Evolutionary conservation across 64 coral and sea anemone species (phyloP).

Genomic region (Exaiptasia diaphana): DNA sequence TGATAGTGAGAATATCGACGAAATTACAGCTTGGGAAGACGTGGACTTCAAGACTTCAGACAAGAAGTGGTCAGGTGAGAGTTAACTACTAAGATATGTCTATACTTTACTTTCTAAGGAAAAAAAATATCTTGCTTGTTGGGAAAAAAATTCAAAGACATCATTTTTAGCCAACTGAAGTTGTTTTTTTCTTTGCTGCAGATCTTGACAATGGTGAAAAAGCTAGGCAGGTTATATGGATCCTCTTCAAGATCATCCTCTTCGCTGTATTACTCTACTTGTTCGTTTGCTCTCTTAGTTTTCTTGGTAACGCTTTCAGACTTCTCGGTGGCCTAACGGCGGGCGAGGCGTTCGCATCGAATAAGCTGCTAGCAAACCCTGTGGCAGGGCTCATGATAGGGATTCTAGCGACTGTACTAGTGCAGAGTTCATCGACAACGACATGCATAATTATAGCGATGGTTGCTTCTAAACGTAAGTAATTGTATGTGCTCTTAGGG

Average conservation of each 20-base stretch:
- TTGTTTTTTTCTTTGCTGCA: background rate
- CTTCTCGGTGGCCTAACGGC: slow-evolving; percentile 59
- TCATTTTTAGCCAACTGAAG: background rate
- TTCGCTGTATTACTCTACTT: slow-evolving; percentile 49
- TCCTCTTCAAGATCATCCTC: slow-evolving; percentile 30
- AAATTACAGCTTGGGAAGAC: slow-evolving; percentile 80
- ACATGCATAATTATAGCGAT: slow-evolving; percentile 56
- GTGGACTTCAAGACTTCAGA: slow-evolving; percentile 63
- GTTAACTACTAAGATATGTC: background rate
- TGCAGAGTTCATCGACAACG: slow-evolving; percentile 59
- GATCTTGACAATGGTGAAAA: background rate
- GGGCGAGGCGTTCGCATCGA: slow-evolving; percentile 37
- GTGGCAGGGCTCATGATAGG: slow-evolving; percentile 59
- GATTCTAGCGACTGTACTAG: slow-evolving; percentile 53
- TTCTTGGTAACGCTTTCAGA: slow-evolving; percentile 54
- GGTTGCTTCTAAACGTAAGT: slow-evolving; percentile 59
- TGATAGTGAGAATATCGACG: background rate
- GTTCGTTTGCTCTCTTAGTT: slow-evolving; percentile 62
- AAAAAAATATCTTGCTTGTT: background rate
- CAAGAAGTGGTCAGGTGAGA: slow-evolving; percentile 74
- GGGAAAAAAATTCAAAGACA: too few relatives aligned
- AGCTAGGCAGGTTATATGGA: background rate
- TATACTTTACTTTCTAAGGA: background rate
- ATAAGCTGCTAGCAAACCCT: slow-evolving; percentile 13
- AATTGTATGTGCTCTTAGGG: background rate